Percentiles rank a stretch among this genome's conserved stretches.
These are phyloP conservation scores for Fopius arisanus DNA, from an alignment of 1,140 invertebrate species.

Conservation along the genomic window DNA sequence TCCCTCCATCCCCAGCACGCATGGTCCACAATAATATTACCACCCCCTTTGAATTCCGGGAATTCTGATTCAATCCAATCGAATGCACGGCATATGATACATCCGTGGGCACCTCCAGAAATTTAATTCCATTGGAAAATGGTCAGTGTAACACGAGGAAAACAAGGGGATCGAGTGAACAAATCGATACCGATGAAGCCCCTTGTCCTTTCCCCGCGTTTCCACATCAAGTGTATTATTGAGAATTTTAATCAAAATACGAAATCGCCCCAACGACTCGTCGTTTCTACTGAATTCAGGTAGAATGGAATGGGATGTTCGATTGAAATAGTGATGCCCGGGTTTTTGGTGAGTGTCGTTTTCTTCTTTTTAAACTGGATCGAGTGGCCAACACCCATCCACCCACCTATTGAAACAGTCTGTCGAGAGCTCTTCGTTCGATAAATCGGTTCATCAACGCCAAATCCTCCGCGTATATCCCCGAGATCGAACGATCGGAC, in stretches of 20 bases:
- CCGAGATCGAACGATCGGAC: slow-evolving; percentile 3
- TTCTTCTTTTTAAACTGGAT: not conserved
- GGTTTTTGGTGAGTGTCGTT: not conserved
- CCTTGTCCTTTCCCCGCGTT: not conserved
- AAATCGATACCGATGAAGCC: not conserved
- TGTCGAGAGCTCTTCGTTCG: not conserved
- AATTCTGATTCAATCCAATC: not conserved
- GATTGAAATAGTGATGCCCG: not conserved
- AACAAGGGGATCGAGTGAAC: not conserved
- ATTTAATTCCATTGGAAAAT: not conserved
- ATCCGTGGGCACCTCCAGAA: not conserved
- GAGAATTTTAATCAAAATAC: not conserved
- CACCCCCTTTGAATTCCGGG: not conserved
- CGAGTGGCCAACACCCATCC: not conserved
- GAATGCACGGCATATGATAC: not conserved
- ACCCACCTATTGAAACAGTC: not conserved
- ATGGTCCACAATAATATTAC: not conserved
- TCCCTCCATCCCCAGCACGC: no score
- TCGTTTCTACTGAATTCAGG: not conserved
- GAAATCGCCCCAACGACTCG: not conserved
- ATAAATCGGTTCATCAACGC: slow-evolving; percentile 23
- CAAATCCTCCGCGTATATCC: not conserved
- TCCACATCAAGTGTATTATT: not conserved
- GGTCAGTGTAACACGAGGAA: not conserved
- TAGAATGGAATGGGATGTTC: not conserved